Conservation (phyloP, 2,888 invertebrate species). For the Melanostoma scalare region DNA sequence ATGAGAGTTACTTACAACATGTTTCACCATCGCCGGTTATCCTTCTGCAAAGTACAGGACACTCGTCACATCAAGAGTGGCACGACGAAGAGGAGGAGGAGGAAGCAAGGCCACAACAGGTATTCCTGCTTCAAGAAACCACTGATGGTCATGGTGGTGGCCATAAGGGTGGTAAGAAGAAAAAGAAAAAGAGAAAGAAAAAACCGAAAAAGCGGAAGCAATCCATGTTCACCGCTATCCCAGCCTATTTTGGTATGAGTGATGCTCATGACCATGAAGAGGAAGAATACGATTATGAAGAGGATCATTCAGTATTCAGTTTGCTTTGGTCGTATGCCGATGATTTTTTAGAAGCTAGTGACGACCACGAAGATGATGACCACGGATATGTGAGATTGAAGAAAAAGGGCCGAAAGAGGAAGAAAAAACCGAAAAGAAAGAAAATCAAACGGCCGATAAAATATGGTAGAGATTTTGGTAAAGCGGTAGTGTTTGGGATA, state of each 20-base stretch:
- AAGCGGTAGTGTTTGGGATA: slow-evolving; percentile 69
- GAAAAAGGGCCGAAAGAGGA: slow-evolving; percentile 76
- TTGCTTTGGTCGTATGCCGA: slow-evolving; percentile 48
- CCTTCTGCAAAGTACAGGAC: slow-evolving; percentile 75
- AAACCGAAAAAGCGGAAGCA: slow-evolving; percentile 52
- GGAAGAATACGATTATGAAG: slow-evolving; percentile 47
- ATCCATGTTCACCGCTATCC: slow-evolving; percentile 48
- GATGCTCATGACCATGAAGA: slow-evolving; percentile 19
- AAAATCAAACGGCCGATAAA: slow-evolving; percentile 80
- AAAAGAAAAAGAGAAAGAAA: slow-evolving; percentile 53
- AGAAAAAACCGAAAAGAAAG: slow-evolving; percentile 78
- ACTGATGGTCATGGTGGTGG: slow-evolving; percentile 73
- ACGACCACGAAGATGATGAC: slow-evolving; percentile 39
- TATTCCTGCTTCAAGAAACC: slow-evolving; percentile 39
- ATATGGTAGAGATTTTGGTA: slow-evolving; percentile 81
- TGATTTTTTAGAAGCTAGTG: slow-evolving; percentile 52
- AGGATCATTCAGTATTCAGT: slow-evolving; percentile 50
- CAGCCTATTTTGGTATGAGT: slow-evolving; percentile 37
- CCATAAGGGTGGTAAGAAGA: slow-evolving; percentile 71
- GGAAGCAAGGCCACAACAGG: slow-evolving; percentile 58
- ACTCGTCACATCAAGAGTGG: slow-evolving; percentile 39
- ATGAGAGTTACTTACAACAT: slow-evolving; percentile 36
- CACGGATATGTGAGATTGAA: slow-evolving; percentile 54
- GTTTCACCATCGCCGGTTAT: slow-evolving; percentile 78
- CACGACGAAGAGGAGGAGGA: slow-evolving; percentile 38